phyloP scores from a whole-genome alignment of 2,888 invertebrate species.

The Melolontha melolontha region DNA sequence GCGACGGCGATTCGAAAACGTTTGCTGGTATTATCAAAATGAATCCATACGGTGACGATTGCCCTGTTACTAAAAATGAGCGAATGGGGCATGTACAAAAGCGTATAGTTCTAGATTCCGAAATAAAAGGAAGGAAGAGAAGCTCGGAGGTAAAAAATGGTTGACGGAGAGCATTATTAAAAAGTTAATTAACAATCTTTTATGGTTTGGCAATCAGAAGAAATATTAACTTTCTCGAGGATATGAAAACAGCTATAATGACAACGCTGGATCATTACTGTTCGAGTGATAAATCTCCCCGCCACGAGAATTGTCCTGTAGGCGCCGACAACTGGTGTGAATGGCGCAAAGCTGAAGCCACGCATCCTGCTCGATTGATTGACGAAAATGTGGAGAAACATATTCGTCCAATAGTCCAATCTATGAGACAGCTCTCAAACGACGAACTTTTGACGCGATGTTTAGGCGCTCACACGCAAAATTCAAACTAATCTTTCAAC shows the following conservation, averaged over 20 bases:
- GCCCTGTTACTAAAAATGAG: slow-evolving; percentile 27
- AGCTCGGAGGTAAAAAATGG: slow-evolving; percentile 42
- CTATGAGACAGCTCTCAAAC: slow-evolving; percentile 55
- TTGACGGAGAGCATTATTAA: slow-evolving; percentile 39
- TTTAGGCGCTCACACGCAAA: slow-evolving; percentile 55
- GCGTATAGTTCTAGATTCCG: slow-evolving; percentile 42
- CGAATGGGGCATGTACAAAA: slow-evolving; percentile 35
- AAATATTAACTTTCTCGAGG: slow-evolving; percentile 51
- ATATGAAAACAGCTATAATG: slow-evolving; percentile 54
- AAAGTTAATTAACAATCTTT: slow-evolving; percentile 40
- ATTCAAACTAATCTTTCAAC: too few species aligned
- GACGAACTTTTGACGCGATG: slow-evolving; percentile 52
- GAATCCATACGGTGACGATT: slow-evolving; percentile 47
- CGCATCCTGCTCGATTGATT: too few species aligned
- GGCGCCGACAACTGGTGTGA: slow-evolving; percentile 46
- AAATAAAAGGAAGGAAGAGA: slow-evolving; percentile 14
- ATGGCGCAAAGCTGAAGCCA: slow-evolving; percentile 13
- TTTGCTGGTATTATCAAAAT: slow-evolving; percentile 45
- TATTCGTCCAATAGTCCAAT: slow-evolving; percentile 52
- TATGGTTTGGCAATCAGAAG: slow-evolving; percentile 49
- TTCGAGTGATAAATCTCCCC: slow-evolving; percentile 54
- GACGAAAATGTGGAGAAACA: neutral
- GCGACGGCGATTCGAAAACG: slow-evolving; percentile 51
- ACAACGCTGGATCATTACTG: slow-evolving; percentile 53
- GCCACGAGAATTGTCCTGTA: slow-evolving; percentile 52